phyloP scores from a whole-genome alignment of 2,113 vertebrate species.

The Hiodon alosoides region DNA sequence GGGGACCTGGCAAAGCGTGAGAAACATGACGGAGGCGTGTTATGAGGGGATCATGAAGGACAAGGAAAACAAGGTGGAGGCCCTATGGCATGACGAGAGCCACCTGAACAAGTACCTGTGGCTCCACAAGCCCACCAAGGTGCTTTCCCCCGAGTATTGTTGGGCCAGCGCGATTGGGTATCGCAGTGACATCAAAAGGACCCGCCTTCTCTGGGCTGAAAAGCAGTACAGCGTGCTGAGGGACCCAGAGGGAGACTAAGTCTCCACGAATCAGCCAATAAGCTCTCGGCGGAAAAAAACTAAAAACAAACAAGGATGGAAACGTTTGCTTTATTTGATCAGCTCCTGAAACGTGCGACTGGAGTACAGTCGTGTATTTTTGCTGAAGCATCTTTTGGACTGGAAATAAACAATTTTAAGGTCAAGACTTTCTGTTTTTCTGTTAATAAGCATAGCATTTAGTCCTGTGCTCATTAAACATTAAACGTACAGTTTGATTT shows the following conservation, averaged over 20 bases:
- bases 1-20: constrained; percentile 54
- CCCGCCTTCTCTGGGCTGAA: constrained; percentile 48
- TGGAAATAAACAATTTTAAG: no score
- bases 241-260: background rate
- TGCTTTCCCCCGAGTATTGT: constrained; percentile 74
- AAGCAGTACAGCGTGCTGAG: constrained; percentile 49
- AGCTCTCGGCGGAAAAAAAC: no score
- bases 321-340: no score
- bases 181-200: constrained; percentile 38
- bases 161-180: constrained; percentile 51
- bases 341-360: no score
- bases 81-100: constrained; percentile 72
- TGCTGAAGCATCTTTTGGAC: no score
- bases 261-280: background rate
- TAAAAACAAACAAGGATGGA: no score
- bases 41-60: constrained; percentile 51
- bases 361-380: no score
- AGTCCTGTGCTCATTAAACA: no score
- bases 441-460: no score
- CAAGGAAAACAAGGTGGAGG: constrained; percentile 59
- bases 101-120: constrained; percentile 71
- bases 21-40: constrained; percentile 50
- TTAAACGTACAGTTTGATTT: no score
- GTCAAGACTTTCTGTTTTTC: no score
- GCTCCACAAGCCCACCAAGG: constrained; percentile 60